These are phyloP conservation scores for Steatocranus sp. DNA, from an alignment of 2,797 vertebrate genomes.

Conservation along the genomic window DNA sequence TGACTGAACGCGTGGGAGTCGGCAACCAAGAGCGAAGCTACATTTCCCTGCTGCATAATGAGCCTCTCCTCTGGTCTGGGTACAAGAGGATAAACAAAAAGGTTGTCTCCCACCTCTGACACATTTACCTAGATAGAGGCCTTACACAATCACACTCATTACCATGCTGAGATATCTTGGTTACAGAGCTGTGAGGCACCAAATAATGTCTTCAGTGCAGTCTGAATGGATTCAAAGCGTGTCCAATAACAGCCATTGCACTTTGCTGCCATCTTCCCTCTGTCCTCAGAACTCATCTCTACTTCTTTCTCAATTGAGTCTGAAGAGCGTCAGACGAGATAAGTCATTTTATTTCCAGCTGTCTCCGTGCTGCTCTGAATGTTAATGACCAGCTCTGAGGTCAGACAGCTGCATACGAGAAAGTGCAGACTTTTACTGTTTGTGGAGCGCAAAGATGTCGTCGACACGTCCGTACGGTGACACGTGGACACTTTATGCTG, in stretches of 20 bases:
- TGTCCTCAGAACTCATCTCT: neutral
- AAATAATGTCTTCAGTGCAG: neutral
- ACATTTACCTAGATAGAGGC: conserved; percentile 36
- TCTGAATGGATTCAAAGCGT: neutral
- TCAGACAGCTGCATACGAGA: neutral
- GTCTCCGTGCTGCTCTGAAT: neutral
- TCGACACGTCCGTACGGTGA: neutral
- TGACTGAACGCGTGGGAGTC: conserved; percentile 27
- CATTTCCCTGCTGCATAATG: conserved; percentile 59
- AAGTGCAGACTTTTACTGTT: neutral
- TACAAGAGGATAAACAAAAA: conserved; percentile 15
- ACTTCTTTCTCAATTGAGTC: neutral
- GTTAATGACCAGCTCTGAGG: conserved; percentile 10
- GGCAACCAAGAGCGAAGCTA: conserved; percentile 15
- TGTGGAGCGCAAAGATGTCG: neutral
- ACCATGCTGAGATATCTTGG: neutral
- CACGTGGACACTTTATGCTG: neutral
- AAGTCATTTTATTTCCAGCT: conserved; percentile 1
- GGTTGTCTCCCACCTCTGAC: conserved; percentile 25
- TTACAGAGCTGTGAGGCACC: neutral
- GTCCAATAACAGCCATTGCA: neutral
- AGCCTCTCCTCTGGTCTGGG: conserved; percentile 6
- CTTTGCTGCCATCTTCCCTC: neutral
- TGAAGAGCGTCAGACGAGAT: neutral
- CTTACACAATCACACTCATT: conserved; percentile 10